phyloP scores from a whole-genome alignment of 2,113 vertebrate species.

The Scalopus aquaticus region DNA sequence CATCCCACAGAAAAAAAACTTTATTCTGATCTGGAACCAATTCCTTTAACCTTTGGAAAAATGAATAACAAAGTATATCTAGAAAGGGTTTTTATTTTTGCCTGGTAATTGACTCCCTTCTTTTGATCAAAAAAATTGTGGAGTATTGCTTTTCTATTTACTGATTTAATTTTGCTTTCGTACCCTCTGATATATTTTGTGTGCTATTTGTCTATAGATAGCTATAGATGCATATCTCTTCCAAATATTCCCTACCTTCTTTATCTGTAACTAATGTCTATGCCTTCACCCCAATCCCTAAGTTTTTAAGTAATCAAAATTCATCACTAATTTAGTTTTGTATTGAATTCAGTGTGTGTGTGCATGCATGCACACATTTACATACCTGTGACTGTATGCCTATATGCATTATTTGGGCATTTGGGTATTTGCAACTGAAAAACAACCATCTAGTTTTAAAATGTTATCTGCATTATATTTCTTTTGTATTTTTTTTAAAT shows the following conservation, averaged over 20 bases:
- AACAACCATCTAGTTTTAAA: background rate
- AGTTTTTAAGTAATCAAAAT: background rate
- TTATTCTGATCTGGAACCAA: background rate
- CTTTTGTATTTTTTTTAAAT: too few relatives aligned
- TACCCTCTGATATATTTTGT: background rate
- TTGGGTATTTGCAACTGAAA: background rate
- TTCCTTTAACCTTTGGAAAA: background rate
- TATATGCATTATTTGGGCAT: background rate
- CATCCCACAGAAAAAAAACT: background rate
- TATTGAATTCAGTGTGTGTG: background rate
- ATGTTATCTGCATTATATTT: background rate
- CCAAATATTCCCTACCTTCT: background rate
- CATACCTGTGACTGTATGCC: background rate
- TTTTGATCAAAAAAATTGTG: background rate
- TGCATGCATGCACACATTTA: background rate
- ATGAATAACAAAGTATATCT: background rate
- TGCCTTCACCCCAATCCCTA: background rate
- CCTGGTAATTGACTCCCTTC: background rate
- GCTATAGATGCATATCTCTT: background rate
- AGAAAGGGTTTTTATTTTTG: background rate
- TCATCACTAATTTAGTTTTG: background rate
- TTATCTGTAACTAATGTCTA: background rate
- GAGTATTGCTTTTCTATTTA: background rate
- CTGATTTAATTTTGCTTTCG: background rate
- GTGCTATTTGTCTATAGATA: background rate